Evolutionary conservation across 2,113 vertebrate genomes (phyloP).

Genomic region (Stegostoma tigrinum): DNA sequence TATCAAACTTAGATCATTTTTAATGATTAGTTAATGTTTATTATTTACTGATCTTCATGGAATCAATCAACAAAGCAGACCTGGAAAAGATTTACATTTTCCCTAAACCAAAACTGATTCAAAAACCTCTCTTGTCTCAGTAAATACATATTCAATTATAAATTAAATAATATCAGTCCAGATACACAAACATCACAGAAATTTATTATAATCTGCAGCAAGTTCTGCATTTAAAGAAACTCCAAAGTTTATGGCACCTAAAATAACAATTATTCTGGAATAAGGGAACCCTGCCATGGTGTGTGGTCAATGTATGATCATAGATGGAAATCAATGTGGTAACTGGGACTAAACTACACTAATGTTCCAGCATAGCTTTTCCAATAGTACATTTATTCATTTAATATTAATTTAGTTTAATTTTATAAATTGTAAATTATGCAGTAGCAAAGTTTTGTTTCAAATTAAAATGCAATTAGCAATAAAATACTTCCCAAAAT

Average conservation of each 20-base stretch:
- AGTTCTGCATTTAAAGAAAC: conserved; percentile 10
- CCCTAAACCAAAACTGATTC: not conserved
- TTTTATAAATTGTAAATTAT: not conserved
- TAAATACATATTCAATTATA: not conserved
- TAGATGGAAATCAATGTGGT: not conserved
- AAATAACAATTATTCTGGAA: not conserved
- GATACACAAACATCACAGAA: not conserved
- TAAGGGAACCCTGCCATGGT: not conserved
- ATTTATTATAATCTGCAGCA: not conserved
- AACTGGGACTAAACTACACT: not conserved
- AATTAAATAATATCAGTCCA: conserved; percentile 14
- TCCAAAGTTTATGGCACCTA: not conserved
- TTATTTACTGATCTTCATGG: not conserved
- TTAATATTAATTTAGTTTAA: not conserved
- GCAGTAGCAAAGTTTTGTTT: conserved; percentile 7
- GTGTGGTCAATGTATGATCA: not conserved
- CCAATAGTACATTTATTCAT: not conserved
- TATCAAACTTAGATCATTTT: not conserved
- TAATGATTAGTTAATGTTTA: not conserved
- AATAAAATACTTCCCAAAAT: not conserved
- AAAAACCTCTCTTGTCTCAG: not conserved
- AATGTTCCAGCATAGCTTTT: not conserved
- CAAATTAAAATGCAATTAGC: not conserved
- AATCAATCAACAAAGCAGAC: not conserved
- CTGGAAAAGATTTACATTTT: not conserved